Evolutionary conservation across 2,113 vertebrate genomes (phyloP).

Genomic region (Mesitornis unicolor): DNA sequence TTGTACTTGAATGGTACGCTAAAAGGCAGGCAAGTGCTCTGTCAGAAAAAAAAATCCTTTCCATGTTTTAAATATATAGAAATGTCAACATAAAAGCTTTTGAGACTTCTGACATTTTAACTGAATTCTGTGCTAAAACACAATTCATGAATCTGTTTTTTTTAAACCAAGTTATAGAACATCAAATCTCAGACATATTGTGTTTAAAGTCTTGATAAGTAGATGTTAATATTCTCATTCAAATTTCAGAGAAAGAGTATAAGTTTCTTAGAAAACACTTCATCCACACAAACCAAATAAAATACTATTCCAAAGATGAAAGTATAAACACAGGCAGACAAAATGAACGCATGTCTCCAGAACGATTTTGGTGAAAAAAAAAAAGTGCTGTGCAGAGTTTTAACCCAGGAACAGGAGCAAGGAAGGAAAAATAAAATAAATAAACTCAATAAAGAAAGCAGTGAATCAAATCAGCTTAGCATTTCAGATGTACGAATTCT

Average conservation of each 20-base stretch:
- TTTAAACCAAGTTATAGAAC: neutral
- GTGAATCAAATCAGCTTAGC: neutral
- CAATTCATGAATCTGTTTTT: neutral
- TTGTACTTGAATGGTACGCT: neutral
- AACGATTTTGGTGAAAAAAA: fast-evolving
- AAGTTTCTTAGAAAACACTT: neutral
- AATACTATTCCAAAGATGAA: neutral
- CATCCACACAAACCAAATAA: neutral
- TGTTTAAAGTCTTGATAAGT: neutral
- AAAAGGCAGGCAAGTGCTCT: neutral
- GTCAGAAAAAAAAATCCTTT: neutral
- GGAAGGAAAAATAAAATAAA: no score
- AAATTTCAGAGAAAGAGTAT: neutral
- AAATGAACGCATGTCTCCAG: neutral
- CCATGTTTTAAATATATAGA: neutral
- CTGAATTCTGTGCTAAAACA: neutral
- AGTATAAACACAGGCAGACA: neutral
- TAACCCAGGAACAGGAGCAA: neutral
- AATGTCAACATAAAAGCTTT: neutral
- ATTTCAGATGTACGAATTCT: neutral
- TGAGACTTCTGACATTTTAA: neutral
- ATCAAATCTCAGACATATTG: neutral
- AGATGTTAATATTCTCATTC: neutral
- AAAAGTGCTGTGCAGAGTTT: neutral
- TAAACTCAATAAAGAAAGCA: neutral